phyloP scores from a whole-genome alignment of 2,113 vertebrate genomes.

The Paramormyrops kingsleyae region DNA sequence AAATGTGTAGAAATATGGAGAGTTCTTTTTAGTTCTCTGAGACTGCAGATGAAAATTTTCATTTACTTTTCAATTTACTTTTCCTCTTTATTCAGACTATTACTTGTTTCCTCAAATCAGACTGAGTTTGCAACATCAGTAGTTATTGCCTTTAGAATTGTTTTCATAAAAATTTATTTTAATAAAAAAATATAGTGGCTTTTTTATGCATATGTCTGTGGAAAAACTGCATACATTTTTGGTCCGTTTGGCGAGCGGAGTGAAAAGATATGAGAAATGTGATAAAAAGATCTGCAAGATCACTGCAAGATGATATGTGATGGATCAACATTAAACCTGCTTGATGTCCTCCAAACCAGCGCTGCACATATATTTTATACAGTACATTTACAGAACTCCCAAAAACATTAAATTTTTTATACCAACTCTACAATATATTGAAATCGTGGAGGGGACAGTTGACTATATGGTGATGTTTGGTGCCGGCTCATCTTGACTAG shows the following conservation, averaged over 20 bases:
- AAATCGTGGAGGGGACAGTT: background rate
- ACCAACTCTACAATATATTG: background rate
- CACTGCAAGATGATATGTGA: background rate
- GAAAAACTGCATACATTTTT: background rate
- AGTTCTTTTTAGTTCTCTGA: background rate
- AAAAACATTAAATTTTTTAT: background rate
- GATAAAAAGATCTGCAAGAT: too few relatives aligned
- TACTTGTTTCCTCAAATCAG: background rate
- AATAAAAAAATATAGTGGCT: background rate
- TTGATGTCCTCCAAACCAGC: background rate
- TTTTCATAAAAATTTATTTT: background rate
- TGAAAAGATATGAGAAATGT: background rate
- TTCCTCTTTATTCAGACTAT: background rate
- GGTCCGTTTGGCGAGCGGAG: background rate
- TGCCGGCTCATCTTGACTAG: background rate
- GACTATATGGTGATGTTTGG: background rate
- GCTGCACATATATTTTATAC: background rate
- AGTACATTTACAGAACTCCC: background rate
- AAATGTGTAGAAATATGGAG: background rate
- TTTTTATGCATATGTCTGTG: background rate
- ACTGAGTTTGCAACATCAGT: background rate
- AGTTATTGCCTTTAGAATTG: background rate
- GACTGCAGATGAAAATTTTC: background rate
- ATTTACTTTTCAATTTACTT: too few relatives aligned
- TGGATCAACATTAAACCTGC: background rate